Conservation (phyloP, 1,140 invertebrate genomes). For the Bactericera cockerelli region DNA sequence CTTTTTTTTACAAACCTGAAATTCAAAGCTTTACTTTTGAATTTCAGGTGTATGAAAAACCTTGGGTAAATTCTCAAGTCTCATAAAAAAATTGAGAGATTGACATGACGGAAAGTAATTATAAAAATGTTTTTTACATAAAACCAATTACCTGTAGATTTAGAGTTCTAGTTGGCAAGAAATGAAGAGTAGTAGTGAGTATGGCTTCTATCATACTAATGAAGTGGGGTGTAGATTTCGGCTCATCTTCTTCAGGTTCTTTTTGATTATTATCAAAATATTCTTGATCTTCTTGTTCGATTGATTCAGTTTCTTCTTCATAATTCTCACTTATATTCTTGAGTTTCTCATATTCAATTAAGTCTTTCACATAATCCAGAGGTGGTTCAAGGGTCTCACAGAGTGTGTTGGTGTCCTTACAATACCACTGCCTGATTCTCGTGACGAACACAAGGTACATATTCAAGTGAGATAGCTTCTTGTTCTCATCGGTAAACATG, state of each 20-base stretch:
- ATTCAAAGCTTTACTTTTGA: too few relatives aligned
- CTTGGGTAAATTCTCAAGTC: too few relatives aligned
- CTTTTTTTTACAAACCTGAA: too few relatives aligned
- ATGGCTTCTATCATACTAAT: not conserved
- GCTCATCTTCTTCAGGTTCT: not conserved
- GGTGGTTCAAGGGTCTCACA: not conserved
- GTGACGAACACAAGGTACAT: constrained; percentile 4
- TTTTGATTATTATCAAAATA: not conserved
- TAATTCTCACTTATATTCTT: not conserved
- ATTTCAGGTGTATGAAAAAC: too few relatives aligned
- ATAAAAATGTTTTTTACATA: too few relatives aligned
- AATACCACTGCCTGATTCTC: not conserved
- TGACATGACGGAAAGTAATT: too few relatives aligned
- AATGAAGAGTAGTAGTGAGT: not conserved
- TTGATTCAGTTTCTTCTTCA: not conserved
- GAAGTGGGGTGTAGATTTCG: not conserved
- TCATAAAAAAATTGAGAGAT: too few relatives aligned
- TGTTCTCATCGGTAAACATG: constrained; percentile 1
- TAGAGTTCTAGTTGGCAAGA: not conserved
- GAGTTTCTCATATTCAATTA: not conserved
- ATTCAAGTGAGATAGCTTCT: constrained; percentile 4
- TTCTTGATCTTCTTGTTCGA: not conserved
- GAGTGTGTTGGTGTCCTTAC: not conserved
- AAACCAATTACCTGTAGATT: not conserved
- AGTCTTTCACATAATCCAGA: not conserved